Base-by-base conservation (phyloP, 2,113 vertebrate genomes). In the Phasianus colchicus region DNA sequence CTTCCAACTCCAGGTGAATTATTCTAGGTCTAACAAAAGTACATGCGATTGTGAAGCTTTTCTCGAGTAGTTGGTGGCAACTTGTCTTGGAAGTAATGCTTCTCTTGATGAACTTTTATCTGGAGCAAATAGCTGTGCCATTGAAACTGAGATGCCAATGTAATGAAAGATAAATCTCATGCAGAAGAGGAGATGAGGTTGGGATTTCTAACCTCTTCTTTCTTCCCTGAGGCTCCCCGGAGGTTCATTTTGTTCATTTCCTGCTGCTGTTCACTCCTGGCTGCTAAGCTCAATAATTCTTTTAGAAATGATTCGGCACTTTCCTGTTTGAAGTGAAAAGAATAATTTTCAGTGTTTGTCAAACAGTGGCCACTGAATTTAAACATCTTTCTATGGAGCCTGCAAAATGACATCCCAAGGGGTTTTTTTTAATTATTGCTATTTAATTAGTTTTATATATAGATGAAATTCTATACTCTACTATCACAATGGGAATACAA, bases 221-320 rank as follows among this genome's bases (percentile, higher is more conserved):
- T 92, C 52, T 72, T 78, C 16, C 21, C 52, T 20, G 32, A 5
- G 58, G 34, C 55, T 80, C 61, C 45, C 40, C 1, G 0, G 3
- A 71, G 25, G 83, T 93, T 83, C 14, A 86, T 64, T 90, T 90
- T 80, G 83, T 93, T 83, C 14, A 86, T 64, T 92, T 90, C 83
- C 86, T 88, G n/a, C 72, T 80, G 38, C 55, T 40, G 4, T 86
- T 88, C n/a, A 0, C 34, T 77, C 30, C 48, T 38, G 52, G 63
- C 32, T 45, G 25, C 32, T 40, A 27, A 27, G 27, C 52, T 91
- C 52, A 71, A 7, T 64, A 64, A 52, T 2, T 7, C 29, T 71
- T 67, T 86, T 43, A 57, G 42, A 71, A 83, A 65, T 60, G 11
- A 67, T 50, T 67, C 48, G 0, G 2, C 32, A 8, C 40, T 65